Conservation (phyloP, 2,888 invertebrate genomes). For the Mesochorus sp. region DNA sequence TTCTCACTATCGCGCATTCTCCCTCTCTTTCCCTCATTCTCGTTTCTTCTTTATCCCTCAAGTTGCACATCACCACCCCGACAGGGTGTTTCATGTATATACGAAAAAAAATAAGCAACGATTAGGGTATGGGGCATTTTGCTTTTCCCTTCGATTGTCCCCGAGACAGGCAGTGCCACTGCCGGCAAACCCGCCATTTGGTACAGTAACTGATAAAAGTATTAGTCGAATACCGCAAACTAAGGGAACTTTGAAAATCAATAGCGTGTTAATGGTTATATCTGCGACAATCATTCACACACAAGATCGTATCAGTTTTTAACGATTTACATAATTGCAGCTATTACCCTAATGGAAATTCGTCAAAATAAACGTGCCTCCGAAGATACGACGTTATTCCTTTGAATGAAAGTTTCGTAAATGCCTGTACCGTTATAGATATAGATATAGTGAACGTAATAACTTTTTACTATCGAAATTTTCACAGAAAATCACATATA, state of each 20-base stretch:
- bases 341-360: conserved; percentile 23
- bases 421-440: conserved; percentile 49
- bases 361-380: background rate
- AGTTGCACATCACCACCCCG: conserved; percentile 36
- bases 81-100: conserved; percentile 43
- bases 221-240: background rate
- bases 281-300: conserved; percentile 8
- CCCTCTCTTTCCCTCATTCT: conserved; percentile 16
- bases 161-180: conserved; percentile 47
- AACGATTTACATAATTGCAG: conserved; percentile 23
- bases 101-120: no score
- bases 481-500: conserved; percentile 21
- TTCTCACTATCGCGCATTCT: background rate
- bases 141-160: conserved; percentile 53
- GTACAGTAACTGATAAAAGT: conserved; percentile 68
- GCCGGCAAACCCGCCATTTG: conserved; percentile 33
- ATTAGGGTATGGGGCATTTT: conserved; percentile 47
- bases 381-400: background rate
- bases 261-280: conserved; percentile 36
- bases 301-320: conserved; percentile 46
- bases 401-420: background rate
- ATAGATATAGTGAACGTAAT: background rate
- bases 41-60: background rate
- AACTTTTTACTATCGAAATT: conserved; percentile 14
- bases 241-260: conserved; percentile 41